These are phyloP conservation scores for Crenichthys baileyi DNA, from an alignment of 2,797 vertebrate species.

Conservation along the genomic window DNA sequence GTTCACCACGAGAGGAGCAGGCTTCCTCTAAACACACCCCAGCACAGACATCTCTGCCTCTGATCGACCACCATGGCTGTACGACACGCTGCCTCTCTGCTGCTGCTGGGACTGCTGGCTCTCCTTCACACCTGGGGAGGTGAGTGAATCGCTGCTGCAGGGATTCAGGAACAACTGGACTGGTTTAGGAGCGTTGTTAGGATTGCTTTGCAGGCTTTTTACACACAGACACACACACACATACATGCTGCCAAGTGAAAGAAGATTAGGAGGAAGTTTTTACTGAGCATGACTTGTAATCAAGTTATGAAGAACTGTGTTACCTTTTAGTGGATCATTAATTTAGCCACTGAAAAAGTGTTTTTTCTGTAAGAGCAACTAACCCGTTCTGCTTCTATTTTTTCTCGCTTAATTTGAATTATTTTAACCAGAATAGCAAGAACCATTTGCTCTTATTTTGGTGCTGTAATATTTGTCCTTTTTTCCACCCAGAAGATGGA, in stretches of 20 bases:
- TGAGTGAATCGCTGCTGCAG: constrained; percentile 51
- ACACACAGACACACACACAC: background rate
- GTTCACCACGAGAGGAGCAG: constrained; percentile 34
- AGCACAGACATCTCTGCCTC: constrained; percentile 46
- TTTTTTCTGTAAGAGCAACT: background rate
- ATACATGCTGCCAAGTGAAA: background rate
- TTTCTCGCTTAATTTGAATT: background rate
- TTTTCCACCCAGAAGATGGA: background rate
- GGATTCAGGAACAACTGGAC: background rate
- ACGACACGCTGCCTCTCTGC: constrained; percentile 40
- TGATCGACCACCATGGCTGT: constrained; percentile 63
- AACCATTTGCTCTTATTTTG: background rate
- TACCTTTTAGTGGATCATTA: background rate
- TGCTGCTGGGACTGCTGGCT: constrained; percentile 62
- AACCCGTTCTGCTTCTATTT: background rate
- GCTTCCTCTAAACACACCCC: constrained; percentile 31
- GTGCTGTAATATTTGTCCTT: background rate
- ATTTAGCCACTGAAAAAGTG: background rate
- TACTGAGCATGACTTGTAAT: background rate
- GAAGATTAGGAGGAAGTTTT: background rate
- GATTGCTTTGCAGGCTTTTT: constrained; percentile 1
- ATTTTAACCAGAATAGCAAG: background rate
- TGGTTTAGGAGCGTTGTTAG: background rate
- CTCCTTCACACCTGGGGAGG: constrained; percentile 72
- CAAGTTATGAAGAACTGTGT: background rate